phyloP scores from a whole-genome alignment of 64 coral and sea anemone species.

The Porites australiensis region DNA sequence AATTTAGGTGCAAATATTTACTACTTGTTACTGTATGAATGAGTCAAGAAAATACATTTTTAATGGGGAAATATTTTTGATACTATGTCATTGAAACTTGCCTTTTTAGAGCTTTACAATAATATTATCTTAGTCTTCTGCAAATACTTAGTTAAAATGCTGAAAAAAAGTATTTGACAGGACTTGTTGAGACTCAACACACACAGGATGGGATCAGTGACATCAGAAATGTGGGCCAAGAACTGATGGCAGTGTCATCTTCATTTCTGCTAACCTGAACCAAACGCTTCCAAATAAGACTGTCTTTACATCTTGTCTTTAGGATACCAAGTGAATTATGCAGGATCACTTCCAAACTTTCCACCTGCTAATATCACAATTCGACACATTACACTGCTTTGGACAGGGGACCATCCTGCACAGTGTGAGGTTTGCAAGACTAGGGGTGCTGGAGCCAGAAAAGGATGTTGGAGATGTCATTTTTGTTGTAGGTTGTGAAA shows the following conservation, averaged over 20 bases:
- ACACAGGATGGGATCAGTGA: not conserved
- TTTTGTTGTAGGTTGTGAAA: conserved; percentile 26
- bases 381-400: conserved; percentile 13
- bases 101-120: not conserved
- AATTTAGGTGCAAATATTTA: not conserved
- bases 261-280: not conserved
- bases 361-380: conserved; percentile 66
- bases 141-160: no score
- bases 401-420: conserved; percentile 51
- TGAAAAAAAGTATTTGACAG: no score
- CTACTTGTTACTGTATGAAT: conserved; percentile 17
- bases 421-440: conserved; percentile 56
- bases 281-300: not conserved
- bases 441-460: conserved; percentile 22
- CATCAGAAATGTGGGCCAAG: not conserved
- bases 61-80: not conserved
- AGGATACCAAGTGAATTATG: conserved; percentile 66
- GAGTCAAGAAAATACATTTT: conserved; percentile 1
- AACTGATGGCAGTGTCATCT: not conserved
- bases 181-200: not conserved
- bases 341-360: conserved; percentile 53
- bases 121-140: not conserved
- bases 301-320: conserved; percentile 1
- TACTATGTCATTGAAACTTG: conserved; percentile 8
- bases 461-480: conserved; percentile 33